A percentile compares a stretch with the other conserved stretches of the same genome.
phyloP scores from a whole-genome alignment of 2,113 vertebrate genomes.

The Cheirogaleus medius region DNA sequence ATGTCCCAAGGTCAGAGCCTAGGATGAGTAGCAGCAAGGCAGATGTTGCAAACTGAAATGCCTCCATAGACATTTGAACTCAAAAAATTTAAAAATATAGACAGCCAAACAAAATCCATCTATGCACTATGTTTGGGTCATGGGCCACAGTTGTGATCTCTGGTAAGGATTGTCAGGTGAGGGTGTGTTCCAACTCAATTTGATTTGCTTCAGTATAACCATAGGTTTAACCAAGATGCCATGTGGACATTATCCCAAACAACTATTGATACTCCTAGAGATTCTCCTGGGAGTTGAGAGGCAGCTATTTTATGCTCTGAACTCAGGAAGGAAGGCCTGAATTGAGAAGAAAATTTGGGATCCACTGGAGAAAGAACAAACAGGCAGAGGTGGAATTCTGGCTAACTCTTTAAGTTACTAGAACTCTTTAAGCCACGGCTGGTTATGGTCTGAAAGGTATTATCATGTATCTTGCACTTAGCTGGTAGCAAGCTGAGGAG shows the following conservation, averaged over 20 bases:
- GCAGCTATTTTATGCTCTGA: not conserved
- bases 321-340: not conserved
- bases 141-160: not conserved
- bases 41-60: not conserved
- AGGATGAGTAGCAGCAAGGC: not conserved
- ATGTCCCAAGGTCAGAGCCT: not conserved
- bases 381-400: not conserved
- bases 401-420: not conserved
- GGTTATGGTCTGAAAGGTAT: not conserved
- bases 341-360: not conserved
- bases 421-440: not conserved
- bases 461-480: not conserved
- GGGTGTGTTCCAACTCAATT: not conserved
- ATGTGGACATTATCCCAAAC: not conserved
- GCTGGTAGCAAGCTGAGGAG: not conserved
- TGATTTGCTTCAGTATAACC: not conserved
- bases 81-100: not conserved
- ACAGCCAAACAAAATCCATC: not conserved
- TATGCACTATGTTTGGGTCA: not conserved
- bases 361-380: not conserved
- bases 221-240: not conserved
- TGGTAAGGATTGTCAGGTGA: not conserved
- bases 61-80: not conserved
- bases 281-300: not conserved
- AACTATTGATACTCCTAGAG: not conserved